Conservation (phyloP, 2,113 vertebrate genomes). For the Notarius lentiginosus region DNA sequence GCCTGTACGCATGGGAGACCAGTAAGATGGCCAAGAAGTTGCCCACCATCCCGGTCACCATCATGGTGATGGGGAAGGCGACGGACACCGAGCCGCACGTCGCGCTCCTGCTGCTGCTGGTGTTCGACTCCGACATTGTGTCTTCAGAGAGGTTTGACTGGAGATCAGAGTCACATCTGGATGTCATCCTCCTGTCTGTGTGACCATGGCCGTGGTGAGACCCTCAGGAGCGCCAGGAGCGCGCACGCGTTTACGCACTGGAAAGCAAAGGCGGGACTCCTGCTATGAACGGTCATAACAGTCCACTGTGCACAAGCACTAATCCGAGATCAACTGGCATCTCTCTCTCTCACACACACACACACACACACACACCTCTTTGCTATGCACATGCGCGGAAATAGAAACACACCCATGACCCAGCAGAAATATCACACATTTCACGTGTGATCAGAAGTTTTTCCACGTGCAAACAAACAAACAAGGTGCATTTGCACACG, state of each 20-base stretch:
- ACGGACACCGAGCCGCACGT: slow-evolving; percentile 80
- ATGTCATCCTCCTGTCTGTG: slow-evolving; percentile 59
- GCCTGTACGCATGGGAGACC: slow-evolving; percentile 82
- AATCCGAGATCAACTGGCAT: neutral
- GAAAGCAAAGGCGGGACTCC: slow-evolving; percentile 44
- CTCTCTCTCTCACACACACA: neutral
- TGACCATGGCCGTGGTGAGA: slow-evolving; percentile 22
- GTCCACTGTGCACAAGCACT: neutral
- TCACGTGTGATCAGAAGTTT: neutral
- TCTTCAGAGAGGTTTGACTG: slow-evolving; percentile 32
- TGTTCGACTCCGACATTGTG: slow-evolving; percentile 65
- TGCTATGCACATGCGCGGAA: neutral
- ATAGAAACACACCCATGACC: neutral
- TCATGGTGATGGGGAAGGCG: slow-evolving; percentile 87
- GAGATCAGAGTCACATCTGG: slow-evolving; percentile 50
- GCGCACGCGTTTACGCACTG: slow-evolving; percentile 16
- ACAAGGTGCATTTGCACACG: neutral
- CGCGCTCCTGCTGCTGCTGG: slow-evolving; percentile 48
- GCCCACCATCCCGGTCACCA: slow-evolving; percentile 89
- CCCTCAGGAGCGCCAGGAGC: neutral
- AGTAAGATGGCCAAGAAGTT: slow-evolving; percentile 88
- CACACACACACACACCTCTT: neutral
- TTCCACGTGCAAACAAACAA: neutral
- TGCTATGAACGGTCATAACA: neutral
- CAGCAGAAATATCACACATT: neutral